Base-by-base conservation (phyloP, 2,797 vertebrate genomes). In the Xiphorhynchus erythropygius region DNA sequence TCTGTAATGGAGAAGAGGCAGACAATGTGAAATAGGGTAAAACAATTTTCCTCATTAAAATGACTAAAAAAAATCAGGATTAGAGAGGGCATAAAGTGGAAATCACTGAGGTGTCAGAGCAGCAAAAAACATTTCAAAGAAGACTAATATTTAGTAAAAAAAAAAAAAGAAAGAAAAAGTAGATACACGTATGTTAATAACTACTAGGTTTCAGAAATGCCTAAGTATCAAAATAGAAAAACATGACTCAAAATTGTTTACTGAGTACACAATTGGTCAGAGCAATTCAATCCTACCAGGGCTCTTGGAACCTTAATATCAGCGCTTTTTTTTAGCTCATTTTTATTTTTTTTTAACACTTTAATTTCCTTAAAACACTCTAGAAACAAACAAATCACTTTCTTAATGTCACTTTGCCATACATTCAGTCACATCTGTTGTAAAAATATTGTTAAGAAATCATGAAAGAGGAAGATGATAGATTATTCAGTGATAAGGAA, bases 1-100 rank as follows among this genome's bases (percentile, higher is more conserved):
- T 83, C 35, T 79, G 55, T 68, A 93, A 83, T 64, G 41, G 35
- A 89, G 62, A 91, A 91, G 81, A 63, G 44, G 68, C 42, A 90
- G 57, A 32, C 16, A 67, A 74, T 0, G 0, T 71, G 47, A 74
- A 95, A 79, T 18, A 93, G 23, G 50, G 19, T 5, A 70, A 85
- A 92, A 78, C 12, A 65, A 39, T 49, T 79, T 82, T 68, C 13
- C 27, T 73, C 9, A 13, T 82, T 88, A 77, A 70, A 95, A 87
- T 68, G 15, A 94, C 70, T 23, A 44, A 41, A 62, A 19, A 67
- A 93, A 69, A 33, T 64, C 41, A 57, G 30, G 21, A 90, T 42
- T 74, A 67, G 25, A 88, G 47, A 52, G 24, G 18, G 4, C 10
- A 91, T 37, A 28, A 41, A 83, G 62, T 59, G 23, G 19, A 83